A percentile compares a stretch with the other conserved stretches of the same genome.
These are phyloP conservation scores for Mus musculus DNA, from an alignment of 2,113 vertebrate genomes.

Conservation along the genomic window DNA sequence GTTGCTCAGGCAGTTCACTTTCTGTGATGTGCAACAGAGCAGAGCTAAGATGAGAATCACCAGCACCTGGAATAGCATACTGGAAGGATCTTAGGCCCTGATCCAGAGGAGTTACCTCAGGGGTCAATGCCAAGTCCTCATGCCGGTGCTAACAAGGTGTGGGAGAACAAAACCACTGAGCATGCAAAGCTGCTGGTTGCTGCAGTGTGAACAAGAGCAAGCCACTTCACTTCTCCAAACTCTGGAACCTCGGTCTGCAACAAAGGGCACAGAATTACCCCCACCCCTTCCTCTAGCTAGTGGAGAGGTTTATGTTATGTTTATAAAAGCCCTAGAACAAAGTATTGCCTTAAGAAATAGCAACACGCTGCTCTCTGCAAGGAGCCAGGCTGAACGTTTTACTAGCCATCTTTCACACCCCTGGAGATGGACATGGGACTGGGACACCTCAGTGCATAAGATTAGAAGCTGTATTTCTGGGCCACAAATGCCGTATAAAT, in stretches of 20 bases:
- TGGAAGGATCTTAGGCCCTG: neutral
- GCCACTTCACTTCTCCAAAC: neutral
- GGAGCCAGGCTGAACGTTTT: neutral
- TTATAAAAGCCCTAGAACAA: neutral
- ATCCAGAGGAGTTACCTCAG: neutral
- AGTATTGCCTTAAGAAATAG: neutral
- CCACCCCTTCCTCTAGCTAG: neutral
- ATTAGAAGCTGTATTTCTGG: neutral
- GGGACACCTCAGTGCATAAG: neutral
- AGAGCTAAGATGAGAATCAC: neutral
- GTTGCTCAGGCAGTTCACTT: neutral
- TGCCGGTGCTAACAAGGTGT: neutral
- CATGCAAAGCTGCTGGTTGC: neutral
- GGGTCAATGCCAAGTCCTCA: neutral
- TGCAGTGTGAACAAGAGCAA: neutral
- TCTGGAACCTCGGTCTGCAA: neutral
- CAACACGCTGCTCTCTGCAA: neutral
- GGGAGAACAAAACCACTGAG: neutral
- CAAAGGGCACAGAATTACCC: neutral
- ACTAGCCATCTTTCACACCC: neutral
- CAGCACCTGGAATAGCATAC: neutral
- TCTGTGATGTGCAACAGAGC: neutral
- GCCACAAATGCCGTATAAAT: neutral
- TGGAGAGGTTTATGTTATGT: neutral
- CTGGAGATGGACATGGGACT: neutral